Evolutionary conservation across 2,113 vertebrate genomes (phyloP).

Genomic region (Passerina amoena): DNA sequence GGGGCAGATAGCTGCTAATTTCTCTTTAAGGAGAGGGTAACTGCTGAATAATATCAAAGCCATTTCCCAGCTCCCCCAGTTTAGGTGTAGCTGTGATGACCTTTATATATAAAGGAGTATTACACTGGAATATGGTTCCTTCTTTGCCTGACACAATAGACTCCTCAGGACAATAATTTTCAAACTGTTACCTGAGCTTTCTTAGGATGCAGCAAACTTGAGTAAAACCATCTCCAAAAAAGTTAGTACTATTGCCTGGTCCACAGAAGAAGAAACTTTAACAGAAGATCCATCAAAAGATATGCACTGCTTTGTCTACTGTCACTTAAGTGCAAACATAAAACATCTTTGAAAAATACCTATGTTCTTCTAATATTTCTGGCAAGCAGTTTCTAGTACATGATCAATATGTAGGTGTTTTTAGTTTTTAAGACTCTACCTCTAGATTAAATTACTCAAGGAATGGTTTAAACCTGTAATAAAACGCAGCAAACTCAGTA

Average conservation of each 20-base stretch:
- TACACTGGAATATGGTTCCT: background rate
- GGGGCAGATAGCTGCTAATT: background rate
- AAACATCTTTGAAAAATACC: background rate
- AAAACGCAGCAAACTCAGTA: background rate
- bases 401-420: background rate
- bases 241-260: background rate
- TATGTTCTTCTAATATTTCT: background rate
- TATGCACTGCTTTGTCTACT: background rate
- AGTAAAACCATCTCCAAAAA: background rate
- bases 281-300: background rate
- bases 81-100: background rate
- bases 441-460: background rate
- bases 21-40: background rate
- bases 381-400: background rate
- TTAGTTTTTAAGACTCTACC: background rate
- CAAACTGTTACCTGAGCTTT: background rate
- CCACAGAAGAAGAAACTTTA: background rate
- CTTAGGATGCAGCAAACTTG: background rate
- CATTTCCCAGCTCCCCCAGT: background rate
- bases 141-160: background rate
- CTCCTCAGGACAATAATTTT: background rate
- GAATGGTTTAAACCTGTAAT: background rate
- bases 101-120: background rate
- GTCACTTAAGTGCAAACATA: background rate
- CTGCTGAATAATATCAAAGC: background rate